phyloP scores from a whole-genome alignment of 2,888 invertebrate species.

The Notodonta ziczac region DNA sequence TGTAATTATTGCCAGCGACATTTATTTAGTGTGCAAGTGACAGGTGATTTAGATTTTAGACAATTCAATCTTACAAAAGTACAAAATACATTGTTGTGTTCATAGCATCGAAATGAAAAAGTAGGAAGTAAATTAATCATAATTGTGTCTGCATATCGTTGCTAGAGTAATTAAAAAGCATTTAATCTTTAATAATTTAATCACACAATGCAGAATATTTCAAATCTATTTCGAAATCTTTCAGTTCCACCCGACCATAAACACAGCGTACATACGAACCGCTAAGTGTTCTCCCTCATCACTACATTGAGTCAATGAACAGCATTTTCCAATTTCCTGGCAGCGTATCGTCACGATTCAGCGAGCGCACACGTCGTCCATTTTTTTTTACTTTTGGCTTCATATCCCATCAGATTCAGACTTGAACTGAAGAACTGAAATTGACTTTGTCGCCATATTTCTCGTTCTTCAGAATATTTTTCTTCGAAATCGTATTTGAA shows the following conservation, averaged over 20 bases:
- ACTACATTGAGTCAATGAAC: constrained; percentile 30
- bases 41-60: too few relatives aligned
- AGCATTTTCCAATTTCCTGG: constrained; percentile 46
- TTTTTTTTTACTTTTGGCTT: constrained; percentile 11
- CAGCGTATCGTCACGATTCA: neutral
- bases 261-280: neutral
- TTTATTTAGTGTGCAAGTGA: too few relatives aligned
- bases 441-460: neutral
- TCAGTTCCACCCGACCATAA: neutral
- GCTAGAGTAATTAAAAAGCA: too few relatives aligned
- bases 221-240: neutral
- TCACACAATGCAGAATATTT: too few relatives aligned
- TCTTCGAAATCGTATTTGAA: too few relatives aligned
- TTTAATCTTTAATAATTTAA: too few relatives aligned
- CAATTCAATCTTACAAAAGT: too few relatives aligned
- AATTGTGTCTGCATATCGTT: too few relatives aligned
- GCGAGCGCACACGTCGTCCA: neutral
- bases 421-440: neutral
- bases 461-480: neutral
- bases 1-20: neutral
- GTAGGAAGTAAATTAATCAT: too few relatives aligned
- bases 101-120: too few relatives aligned
- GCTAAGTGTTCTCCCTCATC: constrained; percentile 13
- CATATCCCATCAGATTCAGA: constrained; percentile 19
- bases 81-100: too few relatives aligned